phyloP scores from a whole-genome alignment of 1,140 invertebrate species.

The Apis florea region DNA sequence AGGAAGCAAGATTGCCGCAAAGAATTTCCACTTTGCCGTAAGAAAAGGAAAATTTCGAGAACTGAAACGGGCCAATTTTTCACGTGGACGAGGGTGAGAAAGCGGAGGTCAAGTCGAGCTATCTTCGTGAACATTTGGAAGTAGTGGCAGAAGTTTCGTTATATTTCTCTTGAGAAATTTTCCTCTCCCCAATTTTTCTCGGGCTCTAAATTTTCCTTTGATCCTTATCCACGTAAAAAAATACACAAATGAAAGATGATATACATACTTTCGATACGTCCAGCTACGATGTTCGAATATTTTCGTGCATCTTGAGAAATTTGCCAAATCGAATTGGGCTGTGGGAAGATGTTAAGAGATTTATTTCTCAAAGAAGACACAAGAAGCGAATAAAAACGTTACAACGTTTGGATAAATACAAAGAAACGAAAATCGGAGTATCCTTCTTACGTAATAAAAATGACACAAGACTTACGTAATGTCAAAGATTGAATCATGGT shows the following conservation, averaged over 20 bases:
- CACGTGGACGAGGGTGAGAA: slow-evolving; percentile 39
- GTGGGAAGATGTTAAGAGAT: too few species aligned
- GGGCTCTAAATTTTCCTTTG: background rate
- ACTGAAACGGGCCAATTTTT: slow-evolving; percentile 51
- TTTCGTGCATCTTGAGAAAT: too few species aligned
- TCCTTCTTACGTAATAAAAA: slow-evolving; percentile 7
- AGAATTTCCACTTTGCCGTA: slow-evolving; percentile 49
- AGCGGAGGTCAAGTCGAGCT: slow-evolving; percentile 31
- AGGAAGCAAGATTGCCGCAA: slow-evolving; percentile 29
- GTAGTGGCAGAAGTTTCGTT: slow-evolving; percentile 2
- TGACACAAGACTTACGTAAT: slow-evolving; percentile 34
- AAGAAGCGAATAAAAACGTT: too few species aligned
- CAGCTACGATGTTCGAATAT: too few species aligned
- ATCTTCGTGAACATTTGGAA: slow-evolving; percentile 41
- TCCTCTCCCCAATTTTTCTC: background rate
- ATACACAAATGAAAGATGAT: background rate
- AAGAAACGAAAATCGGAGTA: background rate
- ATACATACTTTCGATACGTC: too few species aligned
- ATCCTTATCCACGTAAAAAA: too few species aligned
- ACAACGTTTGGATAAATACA: too few species aligned
- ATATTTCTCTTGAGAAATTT: background rate
- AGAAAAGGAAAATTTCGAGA: slow-evolving; percentile 47
- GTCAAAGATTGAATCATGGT: slow-evolving; percentile 33
- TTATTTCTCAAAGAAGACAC: background rate
- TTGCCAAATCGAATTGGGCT: too few species aligned